These are phyloP conservation scores for Bugulina stolonifera DNA, from an alignment of 2,888 invertebrate genomes.

Conservation along the genomic window DNA sequence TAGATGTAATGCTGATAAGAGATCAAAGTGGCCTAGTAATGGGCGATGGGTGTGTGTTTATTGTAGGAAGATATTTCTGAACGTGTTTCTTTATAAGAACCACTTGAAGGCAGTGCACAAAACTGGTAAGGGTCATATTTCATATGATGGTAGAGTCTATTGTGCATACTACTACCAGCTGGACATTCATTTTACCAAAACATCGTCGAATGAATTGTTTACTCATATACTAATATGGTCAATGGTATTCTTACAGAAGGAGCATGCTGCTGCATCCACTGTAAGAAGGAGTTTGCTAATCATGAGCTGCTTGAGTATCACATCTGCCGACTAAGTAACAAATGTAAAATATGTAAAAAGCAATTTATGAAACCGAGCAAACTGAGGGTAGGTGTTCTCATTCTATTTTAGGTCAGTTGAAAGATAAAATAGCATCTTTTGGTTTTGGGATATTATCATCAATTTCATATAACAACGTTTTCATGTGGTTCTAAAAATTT, in stretches of 20 bases:
- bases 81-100: background rate
- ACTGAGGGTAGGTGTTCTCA: background rate
- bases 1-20: background rate
- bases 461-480: too few species aligned
- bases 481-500: too few species aligned
- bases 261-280: background rate
- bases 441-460: too few species aligned
- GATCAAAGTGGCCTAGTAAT: constrained; percentile 12
- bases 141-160: too few species aligned
- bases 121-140: background rate
- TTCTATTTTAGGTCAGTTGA: background rate
- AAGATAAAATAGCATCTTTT: too few species aligned
- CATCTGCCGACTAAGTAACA: background rate
- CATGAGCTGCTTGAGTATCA: background rate
- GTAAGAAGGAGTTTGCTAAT: background rate
- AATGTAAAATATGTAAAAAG: constrained; percentile 1
- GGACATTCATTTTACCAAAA: too few species aligned
- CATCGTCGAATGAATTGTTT: too few species aligned
- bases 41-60: background rate
- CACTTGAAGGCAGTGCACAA: constrained; percentile 1
- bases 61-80: background rate
- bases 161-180: too few species aligned
- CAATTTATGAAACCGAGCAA: constrained; percentile 2
- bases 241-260: constrained; percentile 8
- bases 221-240: too few species aligned